Evolutionary conservation across 2,113 vertebrate species (phyloP), one percentile per base, ranked within the genome.

Genomic region (Ibidorhyncha struthersii): DNA sequence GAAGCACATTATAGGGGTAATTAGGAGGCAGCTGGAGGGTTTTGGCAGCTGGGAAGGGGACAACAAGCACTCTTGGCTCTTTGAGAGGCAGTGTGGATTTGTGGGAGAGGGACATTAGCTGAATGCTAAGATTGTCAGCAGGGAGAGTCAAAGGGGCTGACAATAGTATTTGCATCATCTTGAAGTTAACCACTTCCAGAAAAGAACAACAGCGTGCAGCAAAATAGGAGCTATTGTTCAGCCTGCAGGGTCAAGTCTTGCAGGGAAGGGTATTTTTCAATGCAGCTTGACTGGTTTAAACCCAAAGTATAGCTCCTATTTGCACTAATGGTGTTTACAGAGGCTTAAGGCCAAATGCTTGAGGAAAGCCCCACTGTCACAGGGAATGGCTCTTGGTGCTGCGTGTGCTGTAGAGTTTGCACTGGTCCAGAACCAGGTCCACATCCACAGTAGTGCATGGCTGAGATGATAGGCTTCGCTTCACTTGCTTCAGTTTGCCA

Each of bases 31-130:
- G 85, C 89, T 95, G 93, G 86, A 95, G 83, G 81, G 89, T 92
- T 96, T 96, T 95, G 91, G 96, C 97, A 96, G 89, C 95, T 96
- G 84, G 58, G 84, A 89, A 95, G 78, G 58, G 94, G 91, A 94
- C 92, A 93, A 93, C 87, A 85, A 93, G 84, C 74, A 94, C 91
- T 96, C 91, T 97, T 93, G 91, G 96, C 95, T 93, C 71, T 93
- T 93, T 62, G 53, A 92, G 93, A 95, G 87, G 66, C 81, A 55
- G 43, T 26, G 47, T 66, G 89, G 81, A 53, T 96, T 96, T 93
- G 89, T 91, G 89, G 66, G 89, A 97, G 86, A 90, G 56, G 66
- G 63, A 80, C 86, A 82, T 91, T 67, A 95, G 84, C 78, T 94
- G 84, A 96, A 96, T 94, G 78, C 93, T 90, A 95, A 97, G 93